phyloP scores from a whole-genome alignment of 2,888 invertebrate species.

The Cryptophagus acutangulus region DNA sequence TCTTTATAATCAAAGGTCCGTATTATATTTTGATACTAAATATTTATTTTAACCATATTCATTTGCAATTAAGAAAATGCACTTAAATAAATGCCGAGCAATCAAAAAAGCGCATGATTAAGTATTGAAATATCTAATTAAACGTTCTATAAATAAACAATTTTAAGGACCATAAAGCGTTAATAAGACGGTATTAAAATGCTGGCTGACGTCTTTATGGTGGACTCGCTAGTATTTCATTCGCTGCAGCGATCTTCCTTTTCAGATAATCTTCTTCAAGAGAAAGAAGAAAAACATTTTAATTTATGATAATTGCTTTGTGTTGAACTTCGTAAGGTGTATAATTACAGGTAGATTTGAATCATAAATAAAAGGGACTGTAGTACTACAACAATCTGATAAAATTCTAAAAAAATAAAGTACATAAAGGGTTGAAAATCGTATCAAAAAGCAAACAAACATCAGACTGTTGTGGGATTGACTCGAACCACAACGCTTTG shows the following conservation, averaged over 20 bases:
- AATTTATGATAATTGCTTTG: constrained; percentile 41
- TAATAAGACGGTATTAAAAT: constrained; percentile 30
- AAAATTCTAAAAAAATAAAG: constrained; percentile 24
- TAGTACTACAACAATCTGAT: constrained; percentile 27
- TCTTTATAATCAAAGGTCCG: too few relatives aligned
- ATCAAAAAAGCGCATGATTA: too few relatives aligned
- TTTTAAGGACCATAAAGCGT: constrained; percentile 27
- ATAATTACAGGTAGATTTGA: constrained; percentile 35
- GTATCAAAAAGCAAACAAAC: too few relatives aligned
- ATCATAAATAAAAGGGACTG: constrained; percentile 33
- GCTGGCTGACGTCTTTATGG: constrained; percentile 32
- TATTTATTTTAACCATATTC: too few relatives aligned
- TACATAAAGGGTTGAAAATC: too few relatives aligned
- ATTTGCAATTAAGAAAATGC: neutral
- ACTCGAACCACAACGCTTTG: too few relatives aligned
- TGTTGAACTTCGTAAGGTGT: constrained; percentile 32
- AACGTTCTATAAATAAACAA: constrained; percentile 21
- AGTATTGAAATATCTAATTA: constrained; percentile 19
- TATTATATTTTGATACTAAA: too few relatives aligned
- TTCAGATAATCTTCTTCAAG: constrained; percentile 15
- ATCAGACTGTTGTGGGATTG: too few relatives aligned
- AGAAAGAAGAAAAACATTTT: constrained; percentile 28
- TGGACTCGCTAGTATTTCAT: constrained; percentile 27
- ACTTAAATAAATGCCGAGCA: neutral
- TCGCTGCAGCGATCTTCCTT: constrained; percentile 14